Evolutionary conservation across 92 coral and sea anemone species (phyloP), one percentile per base, ranked within the genome.

Genomic region (Ricordea florida): DNA sequence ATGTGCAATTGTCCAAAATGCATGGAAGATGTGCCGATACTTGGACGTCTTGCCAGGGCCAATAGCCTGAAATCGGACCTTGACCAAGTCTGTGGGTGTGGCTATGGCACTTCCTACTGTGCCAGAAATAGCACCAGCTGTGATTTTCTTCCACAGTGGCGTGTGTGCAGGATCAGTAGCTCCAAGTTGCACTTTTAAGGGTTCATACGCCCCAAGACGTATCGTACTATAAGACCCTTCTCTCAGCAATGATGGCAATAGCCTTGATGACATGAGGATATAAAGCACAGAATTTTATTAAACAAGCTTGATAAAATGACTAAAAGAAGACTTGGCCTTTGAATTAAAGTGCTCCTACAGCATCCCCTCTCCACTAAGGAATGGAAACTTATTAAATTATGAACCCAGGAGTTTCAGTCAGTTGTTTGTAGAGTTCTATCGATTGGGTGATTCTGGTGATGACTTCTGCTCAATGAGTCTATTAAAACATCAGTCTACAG

Each of bases 151-250:
- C 98, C 97, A 93, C 58, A 93, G 72, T 6, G 98, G 98, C 11
- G 98, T 93, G 25, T 78, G 80, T 0, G 98, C 88, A 23, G 96
- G 88, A 47, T 93, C 91, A 9, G 84, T 80, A 2, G 98, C 98
- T 8, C 98, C 98, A 1, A 93, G 73, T 45, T 73, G 59, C 23
- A 85, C 87, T 52, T 93, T 93, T 14, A 93, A 51, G 6, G 98
- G 98, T 66, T 93, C 98, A 76, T 93, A 93, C 5, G 98, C 97
- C 8, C 98, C 98, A 33, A 93, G 86, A 5, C 98, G 91, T 42
- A 93, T 93, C 14, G 98, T 93, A 36, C 98, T 93, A 80, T 93
- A 93, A 0, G 98, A 93, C 1, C 93, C 87, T 62, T 93, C 98
- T 40, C 98, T 76, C 68, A 93, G 34, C 37, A 93, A 34, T 24